Percentiles rank a stretch among this genome's conserved stretches.
Evolutionary conservation across 2,797 vertebrate genomes (phyloP).

Genomic region (Chelidonichthys spinosus): DNA sequence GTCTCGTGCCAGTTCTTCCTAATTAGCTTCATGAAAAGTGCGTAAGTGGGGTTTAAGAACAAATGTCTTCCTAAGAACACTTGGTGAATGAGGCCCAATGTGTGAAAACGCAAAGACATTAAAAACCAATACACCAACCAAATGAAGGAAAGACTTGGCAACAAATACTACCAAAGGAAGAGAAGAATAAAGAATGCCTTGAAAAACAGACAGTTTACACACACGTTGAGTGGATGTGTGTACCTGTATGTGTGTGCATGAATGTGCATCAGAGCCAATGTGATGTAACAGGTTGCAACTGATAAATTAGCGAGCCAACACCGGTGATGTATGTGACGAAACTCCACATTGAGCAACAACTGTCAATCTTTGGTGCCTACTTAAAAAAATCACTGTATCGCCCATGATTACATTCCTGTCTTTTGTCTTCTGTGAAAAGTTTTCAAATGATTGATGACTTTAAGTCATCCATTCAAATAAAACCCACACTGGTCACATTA

Average conservation of each 20-base stretch:
- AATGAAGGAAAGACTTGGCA: not conserved
- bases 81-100: not conserved
- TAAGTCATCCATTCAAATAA: not conserved
- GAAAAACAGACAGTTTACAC: constrained; percentile 22
- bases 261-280: constrained; percentile 39
- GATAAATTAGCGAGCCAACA: constrained; percentile 42
- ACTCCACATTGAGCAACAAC: constrained; percentile 22
- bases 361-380: not conserved
- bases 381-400: not conserved
- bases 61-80: no score
- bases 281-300: constrained; percentile 74
- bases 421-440: not conserved
- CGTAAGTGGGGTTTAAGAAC: no score
- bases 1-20: no score
- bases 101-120: not conserved
- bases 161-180: not conserved
- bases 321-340: constrained; percentile 37
- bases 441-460: not conserved
- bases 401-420: not conserved
- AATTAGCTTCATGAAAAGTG: no score
- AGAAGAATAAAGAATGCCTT: constrained; percentile 25
- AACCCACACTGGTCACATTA: not conserved
- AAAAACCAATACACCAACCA: not conserved
- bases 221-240: constrained; percentile 16
- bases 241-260: constrained; percentile 29